A percentile compares a stretch with the other conserved stretches of the same genome.
These are phyloP conservation scores for Dryobates pubescens DNA, from an alignment of 2,797 vertebrate genomes.

Conservation along the genomic window DNA sequence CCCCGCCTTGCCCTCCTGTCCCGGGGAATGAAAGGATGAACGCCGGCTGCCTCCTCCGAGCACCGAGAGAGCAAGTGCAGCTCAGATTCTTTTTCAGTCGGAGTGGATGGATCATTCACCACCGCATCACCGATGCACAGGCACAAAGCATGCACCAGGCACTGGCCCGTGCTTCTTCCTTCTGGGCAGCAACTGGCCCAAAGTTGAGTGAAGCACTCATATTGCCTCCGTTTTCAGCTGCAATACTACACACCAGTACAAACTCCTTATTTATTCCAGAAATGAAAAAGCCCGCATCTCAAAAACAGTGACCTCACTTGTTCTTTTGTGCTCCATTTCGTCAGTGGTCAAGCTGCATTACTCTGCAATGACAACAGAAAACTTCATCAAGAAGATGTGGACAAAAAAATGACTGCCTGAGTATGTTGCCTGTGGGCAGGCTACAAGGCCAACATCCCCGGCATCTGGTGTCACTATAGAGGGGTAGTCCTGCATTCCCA, in stretches of 20 bases:
- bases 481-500: background rate
- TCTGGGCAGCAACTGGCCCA: too few relatives aligned
- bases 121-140: rapidly evolving
- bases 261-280: background rate
- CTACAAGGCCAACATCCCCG: background rate
- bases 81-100: background rate
- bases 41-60: too few relatives aligned
- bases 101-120: rapidly evolving
- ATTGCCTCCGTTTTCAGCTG: too few relatives aligned
- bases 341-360: background rate
- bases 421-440: too few relatives aligned
- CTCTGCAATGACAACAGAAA: background rate
- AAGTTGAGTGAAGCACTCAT: background rate
- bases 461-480: too few relatives aligned
- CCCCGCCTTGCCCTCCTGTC: background rate
- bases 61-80: background rate
- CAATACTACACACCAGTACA: too few relatives aligned
- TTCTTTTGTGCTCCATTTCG: background rate
- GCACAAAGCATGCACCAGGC: background rate
- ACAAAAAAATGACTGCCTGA: background rate
- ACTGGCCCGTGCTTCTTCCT: background rate
- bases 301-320: background rate
- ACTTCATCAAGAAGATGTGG: background rate
- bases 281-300: background rate
- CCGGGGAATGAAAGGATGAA: background rate